Evolutionary conservation across 2,888 invertebrate genomes (phyloP).

Genomic region (Drosophila merina): DNA sequence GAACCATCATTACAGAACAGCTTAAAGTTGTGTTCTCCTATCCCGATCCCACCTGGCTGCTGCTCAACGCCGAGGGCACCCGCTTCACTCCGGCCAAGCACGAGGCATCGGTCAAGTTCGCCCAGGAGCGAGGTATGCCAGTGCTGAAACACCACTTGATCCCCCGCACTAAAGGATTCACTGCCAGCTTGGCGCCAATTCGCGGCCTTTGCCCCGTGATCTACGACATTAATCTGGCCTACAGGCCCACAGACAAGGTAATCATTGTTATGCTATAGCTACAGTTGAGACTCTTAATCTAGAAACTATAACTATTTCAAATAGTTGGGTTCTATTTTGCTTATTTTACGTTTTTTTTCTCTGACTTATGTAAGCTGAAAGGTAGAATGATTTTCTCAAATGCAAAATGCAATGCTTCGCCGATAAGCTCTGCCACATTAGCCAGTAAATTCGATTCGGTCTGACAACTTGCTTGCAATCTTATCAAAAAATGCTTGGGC

Average conservation of each 20-base stretch:
- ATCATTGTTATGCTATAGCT: slow-evolving; percentile 10
- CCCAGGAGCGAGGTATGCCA: slow-evolving; percentile 92
- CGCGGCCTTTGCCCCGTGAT: slow-evolving; percentile 92
- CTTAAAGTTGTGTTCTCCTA: slow-evolving; percentile 93
- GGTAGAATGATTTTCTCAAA: not conserved
- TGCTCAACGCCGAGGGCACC: slow-evolving; percentile 97
- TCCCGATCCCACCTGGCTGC: slow-evolving; percentile 94
- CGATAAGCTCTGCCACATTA: slow-evolving; percentile 11
- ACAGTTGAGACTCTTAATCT: not conserved
- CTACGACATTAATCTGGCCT: slow-evolving; percentile 92
- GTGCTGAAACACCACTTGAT: slow-evolving; percentile 94
- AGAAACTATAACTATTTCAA: not conserved
- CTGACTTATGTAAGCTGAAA: not conserved
- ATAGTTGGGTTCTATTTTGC: not conserved
- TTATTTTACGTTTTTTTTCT: not conserved
- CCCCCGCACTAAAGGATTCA: slow-evolving; percentile 98
- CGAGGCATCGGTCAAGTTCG: slow-evolving; percentile 93
- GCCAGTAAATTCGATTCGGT: slow-evolving; percentile 1
- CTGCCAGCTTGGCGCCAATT: slow-evolving; percentile 92
- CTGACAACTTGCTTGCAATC: slow-evolving; percentile 6
- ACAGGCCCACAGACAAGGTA: slow-evolving; percentile 87
- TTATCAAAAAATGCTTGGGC: slow-evolving; percentile 14
- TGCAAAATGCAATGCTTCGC: not conserved
- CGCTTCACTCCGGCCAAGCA: slow-evolving; percentile 95
- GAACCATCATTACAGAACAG: slow-evolving; percentile 91